Evolutionary conservation across 2,888 invertebrate species (phyloP), one percentile per base, ranked within the genome.

Genomic region (Drosophila tripunctata): DNA sequence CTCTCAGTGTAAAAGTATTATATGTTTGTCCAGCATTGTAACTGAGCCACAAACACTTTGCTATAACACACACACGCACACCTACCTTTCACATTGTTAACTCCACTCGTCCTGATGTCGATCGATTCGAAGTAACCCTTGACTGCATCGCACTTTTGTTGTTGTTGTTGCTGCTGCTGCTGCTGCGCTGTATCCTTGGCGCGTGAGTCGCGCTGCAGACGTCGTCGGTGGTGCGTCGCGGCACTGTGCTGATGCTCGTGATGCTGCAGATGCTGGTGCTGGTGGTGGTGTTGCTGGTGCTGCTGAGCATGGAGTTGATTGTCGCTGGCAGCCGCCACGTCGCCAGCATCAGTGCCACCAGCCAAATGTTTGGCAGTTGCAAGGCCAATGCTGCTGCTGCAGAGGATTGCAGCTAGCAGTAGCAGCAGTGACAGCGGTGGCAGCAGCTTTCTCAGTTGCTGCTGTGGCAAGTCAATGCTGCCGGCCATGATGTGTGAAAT

Each of bases 91-190:
- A 89, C 82, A 78, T 88, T 87, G 65, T 84, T 87, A 73, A 76
- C 76, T 67, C 89, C 90, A 75, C 83, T 88, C 80, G 86, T 76
- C 72, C 88, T 80, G 65, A 90, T 88, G 83, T 90, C 89, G 77
- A 90, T 90, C 78, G 90, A 87, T 70, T 89, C 88, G 57, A 90
- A 90, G 81, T 89, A 89, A 66, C 78, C 78, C 67, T 88, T 87
- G 56, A 90, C 89, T 54, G 84, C 69, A 19, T 89, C 87, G 74
- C 90, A 90, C 62, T 88, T 87, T 58, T 70, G 75, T 40, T 55
- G n/a, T n/a, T n/a, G n/a, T n/a, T n/a, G n/a, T n/a, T n/a, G n/a
- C n/a, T n/a, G n/a, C n/a, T n/a, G n/a, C n/a, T n/a, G n/a, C n/a
- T n/a, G 27, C 27, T 27, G 72, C 75, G 58, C 62, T 35, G 82